A percentile compares a stretch with the other conserved stretches of the same genome.
Conservation (phyloP, 2,888 invertebrate species). For the Melieria omissa region DNA sequence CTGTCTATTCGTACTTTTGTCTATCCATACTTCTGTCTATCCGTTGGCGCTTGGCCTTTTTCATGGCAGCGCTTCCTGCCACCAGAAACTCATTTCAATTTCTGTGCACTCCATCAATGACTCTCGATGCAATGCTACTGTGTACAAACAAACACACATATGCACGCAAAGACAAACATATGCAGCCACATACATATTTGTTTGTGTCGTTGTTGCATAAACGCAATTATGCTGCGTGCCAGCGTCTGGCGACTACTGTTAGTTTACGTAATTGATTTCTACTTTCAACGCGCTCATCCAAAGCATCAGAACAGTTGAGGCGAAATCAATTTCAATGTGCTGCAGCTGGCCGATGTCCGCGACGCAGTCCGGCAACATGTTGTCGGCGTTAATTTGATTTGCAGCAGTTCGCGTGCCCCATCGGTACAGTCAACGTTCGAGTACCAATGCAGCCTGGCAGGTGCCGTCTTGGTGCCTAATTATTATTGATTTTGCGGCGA, state of each 20-base stretch:
- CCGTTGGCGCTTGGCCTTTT: background rate
- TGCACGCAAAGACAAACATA: background rate
- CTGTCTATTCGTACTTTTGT: background rate
- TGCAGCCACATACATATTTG: background rate
- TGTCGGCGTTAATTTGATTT: slow-evolving; percentile 28
- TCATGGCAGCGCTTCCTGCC: no score
- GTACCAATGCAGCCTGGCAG: slow-evolving; percentile 13
- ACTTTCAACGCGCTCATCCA: slow-evolving; percentile 44
- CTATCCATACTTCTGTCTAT: background rate
- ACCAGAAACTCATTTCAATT: slow-evolving; percentile 26
- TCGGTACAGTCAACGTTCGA: background rate
- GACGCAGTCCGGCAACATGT: no score
- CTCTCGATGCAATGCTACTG: background rate
- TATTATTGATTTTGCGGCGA: slow-evolving; percentile 15
- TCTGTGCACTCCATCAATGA: slow-evolving; percentile 22
- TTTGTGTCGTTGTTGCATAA: slow-evolving; percentile 7
- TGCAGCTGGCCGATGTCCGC: background rate
- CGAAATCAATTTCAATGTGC: slow-evolving; percentile 24
- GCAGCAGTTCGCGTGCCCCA: slow-evolving; percentile 4
- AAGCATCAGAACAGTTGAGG: slow-evolving; percentile 6
- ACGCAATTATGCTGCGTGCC: slow-evolving; percentile 10
- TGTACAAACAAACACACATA: no score
- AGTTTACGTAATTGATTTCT: slow-evolving; percentile 50
- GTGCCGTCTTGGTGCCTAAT: slow-evolving; percentile 17
- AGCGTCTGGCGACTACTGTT: slow-evolving; percentile 39